Percentiles rank a stretch among this genome's conserved stretches.
These are phyloP conservation scores for Sphenopsis melanotis DNA, from an alignment of 2,797 vertebrate species.

Conservation along the genomic window DNA sequence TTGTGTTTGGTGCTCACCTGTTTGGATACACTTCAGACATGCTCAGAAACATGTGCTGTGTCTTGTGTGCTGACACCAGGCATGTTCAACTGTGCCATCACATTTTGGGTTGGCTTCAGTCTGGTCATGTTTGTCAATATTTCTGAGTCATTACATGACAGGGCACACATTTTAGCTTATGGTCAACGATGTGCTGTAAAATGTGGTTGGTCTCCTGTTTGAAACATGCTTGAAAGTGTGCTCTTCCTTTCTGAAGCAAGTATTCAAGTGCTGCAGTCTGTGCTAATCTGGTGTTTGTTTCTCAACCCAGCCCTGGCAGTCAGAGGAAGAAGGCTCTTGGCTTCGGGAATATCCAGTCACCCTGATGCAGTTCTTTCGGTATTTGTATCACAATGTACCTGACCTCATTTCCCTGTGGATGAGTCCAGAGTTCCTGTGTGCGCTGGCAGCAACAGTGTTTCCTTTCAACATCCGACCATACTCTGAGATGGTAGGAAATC, in stretches of 20 bases:
- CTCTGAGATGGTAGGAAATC: conserved; percentile 90
- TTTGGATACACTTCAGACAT: not conserved
- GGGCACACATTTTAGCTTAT: not conserved
- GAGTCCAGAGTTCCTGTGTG: conserved; percentile 94
- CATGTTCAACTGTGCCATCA: not conserved
- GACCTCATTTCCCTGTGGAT: conserved; percentile 94
- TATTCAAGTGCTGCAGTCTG: not conserved
- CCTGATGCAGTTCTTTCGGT: conserved; percentile 98
- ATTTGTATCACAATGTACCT: conserved; percentile 94
- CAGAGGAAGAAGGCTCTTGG: conserved; percentile 98
- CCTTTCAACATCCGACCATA: conserved; percentile 98
- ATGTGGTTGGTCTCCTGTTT: not conserved
- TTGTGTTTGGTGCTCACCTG: not conserved
- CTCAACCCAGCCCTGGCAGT: conserved; percentile 91
- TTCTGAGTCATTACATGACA: not conserved
- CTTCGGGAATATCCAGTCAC: conserved; percentile 96
- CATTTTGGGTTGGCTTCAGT: not conserved
- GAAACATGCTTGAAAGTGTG: accelerated
- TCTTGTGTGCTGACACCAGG: not conserved
- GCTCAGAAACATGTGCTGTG: not conserved
- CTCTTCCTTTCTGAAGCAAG: not conserved
- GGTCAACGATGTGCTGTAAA: not conserved
- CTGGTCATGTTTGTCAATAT: not conserved
- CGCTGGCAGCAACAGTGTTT: conserved; percentile 90
- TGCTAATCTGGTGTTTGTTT: not conserved